phyloP scores from a whole-genome alignment of 92 coral and sea anemone genomes.

The Porites rus region DNA sequence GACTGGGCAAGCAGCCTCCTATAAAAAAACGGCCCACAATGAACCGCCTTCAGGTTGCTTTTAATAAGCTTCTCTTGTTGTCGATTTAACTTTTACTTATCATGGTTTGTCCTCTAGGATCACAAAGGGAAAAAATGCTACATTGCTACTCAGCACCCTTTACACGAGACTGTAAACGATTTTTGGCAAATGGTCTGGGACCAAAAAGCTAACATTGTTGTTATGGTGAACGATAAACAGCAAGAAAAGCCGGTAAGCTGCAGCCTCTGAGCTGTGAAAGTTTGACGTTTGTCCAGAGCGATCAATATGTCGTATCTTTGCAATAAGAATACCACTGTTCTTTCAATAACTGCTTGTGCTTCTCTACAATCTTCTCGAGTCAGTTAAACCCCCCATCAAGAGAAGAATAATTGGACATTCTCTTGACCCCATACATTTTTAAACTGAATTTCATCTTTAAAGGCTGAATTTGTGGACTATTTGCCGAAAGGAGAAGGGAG shows the following conservation, averaged over 20 bases:
- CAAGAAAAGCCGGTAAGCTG: constrained; percentile 77
- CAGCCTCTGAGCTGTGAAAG: not conserved
- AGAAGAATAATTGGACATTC: too few species aligned
- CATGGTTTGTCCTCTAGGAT: constrained; percentile 65
- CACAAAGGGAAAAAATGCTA: constrained; percentile 90
- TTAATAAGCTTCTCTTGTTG: not conserved
- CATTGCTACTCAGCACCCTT: constrained; percentile 98
- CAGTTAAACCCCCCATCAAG: too few species aligned
- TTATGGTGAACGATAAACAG: constrained; percentile 93
- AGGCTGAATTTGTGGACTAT: constrained; percentile 75
- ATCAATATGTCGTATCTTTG: too few species aligned
- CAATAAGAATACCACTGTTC: too few species aligned
- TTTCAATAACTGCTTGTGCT: not conserved
- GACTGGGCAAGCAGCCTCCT: too few species aligned
- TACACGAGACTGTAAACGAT: constrained; percentile 85
- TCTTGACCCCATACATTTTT: too few species aligned
- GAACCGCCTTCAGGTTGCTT: not conserved
- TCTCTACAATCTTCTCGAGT: not conserved
- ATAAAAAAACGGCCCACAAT: too few species aligned
- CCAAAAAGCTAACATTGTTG: constrained; percentile 66
- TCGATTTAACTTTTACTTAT: not conserved
- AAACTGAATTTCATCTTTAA: not conserved
- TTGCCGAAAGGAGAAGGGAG: constrained; percentile 71
- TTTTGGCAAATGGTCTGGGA: constrained; percentile 99
- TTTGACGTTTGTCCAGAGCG: too few species aligned